Percentiles rank a stretch among this genome's conserved stretches.
Conservation (phyloP, 2,888 invertebrate genomes). For the Lithosia quadra region DNA sequence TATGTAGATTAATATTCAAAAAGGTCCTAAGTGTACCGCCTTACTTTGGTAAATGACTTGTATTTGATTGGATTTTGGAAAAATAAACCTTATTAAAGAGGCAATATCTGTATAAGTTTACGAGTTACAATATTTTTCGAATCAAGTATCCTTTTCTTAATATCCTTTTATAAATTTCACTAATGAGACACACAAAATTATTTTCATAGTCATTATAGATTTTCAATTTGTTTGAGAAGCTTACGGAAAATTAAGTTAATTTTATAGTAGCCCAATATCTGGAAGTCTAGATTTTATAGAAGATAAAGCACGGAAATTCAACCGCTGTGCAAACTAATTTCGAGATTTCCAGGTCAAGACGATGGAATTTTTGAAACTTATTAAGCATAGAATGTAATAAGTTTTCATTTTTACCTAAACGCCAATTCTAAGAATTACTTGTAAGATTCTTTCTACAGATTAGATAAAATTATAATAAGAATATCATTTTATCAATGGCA, state of each 20-base stretch:
- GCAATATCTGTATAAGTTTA: not conserved
- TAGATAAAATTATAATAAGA: not conserved
- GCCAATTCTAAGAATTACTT: not conserved
- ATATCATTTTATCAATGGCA: slow-evolving; percentile 4
- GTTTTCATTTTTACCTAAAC: not conserved
- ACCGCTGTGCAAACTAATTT: slow-evolving; percentile 1
- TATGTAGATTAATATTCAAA: not conserved
- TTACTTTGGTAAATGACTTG: no score
- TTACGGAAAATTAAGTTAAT: not conserved
- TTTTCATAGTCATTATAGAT: not conserved
- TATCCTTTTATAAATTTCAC: not conserved
- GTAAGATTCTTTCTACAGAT: not conserved
- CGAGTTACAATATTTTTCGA: not conserved
- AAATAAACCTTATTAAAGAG: not conserved
- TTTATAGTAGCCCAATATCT: not conserved
- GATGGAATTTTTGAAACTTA: not conserved
- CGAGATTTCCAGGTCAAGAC: not conserved
- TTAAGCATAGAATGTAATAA: not conserved
- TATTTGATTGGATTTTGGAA: no score
- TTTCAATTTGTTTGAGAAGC: not conserved
- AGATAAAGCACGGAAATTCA: not conserved
- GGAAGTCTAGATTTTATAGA: not conserved
- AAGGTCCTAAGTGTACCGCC: no score
- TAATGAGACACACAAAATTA: not conserved
- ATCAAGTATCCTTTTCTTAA: no score